phyloP scores from a whole-genome alignment of 2,888 invertebrate genomes.

The Tenthredo livida region DNA sequence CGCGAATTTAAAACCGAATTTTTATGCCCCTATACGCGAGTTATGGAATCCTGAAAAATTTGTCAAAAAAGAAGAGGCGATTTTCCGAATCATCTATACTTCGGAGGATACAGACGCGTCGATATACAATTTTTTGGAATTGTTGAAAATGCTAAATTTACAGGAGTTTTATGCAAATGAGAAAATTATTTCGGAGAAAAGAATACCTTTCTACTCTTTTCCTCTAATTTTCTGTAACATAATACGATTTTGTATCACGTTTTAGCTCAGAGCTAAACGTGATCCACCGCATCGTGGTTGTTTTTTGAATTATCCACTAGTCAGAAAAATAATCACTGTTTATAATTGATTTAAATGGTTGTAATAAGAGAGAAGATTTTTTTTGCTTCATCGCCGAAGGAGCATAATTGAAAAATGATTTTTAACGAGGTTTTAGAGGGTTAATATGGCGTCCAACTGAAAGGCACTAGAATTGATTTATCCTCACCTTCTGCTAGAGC shows the following conservation, averaged over 20 bases:
- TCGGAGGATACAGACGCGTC: too few relatives aligned
- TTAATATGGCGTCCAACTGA: neutral
- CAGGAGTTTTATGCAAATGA: neutral
- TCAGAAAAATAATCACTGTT: too few relatives aligned
- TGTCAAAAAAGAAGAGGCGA: neutral
- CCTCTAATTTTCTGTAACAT: too few relatives aligned
- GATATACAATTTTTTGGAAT: neutral
- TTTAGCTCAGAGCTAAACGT: too few relatives aligned
- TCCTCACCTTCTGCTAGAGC: neutral
- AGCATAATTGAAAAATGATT: neutral
- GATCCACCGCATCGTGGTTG: too few relatives aligned
- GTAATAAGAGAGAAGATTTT: too few relatives aligned
- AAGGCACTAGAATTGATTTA: constrained; percentile 15
- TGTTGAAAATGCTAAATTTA: neutral
- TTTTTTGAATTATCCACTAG: too few relatives aligned
- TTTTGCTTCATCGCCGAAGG: neutral
- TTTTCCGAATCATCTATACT: neutral
- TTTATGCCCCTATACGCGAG: neutral
- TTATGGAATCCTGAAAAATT: neutral
- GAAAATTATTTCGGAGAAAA: too few relatives aligned
- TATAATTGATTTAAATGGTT: too few relatives aligned
- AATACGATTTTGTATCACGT: too few relatives aligned
- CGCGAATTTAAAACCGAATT: neutral
- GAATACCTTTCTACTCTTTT: too few relatives aligned
- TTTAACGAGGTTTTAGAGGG: neutral